phyloP scores from a whole-genome alignment of 2,113 vertebrate genomes.

The Siniperca knerii region DNA sequence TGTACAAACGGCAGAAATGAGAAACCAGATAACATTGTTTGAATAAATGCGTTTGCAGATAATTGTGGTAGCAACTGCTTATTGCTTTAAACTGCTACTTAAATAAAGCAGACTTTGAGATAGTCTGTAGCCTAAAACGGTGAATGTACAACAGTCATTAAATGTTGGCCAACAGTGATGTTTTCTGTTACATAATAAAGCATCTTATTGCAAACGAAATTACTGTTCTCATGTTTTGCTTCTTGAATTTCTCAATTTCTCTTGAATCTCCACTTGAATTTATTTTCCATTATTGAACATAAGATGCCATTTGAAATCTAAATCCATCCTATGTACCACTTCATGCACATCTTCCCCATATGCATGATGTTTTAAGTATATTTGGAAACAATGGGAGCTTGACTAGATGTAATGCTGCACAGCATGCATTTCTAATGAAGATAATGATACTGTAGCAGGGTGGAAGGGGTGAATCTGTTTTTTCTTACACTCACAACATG shows the following conservation, averaged over 20 bases:
- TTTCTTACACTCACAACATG: neutral
- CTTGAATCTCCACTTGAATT: neutral
- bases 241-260: neutral
- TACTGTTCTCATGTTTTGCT: neutral
- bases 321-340: too few species aligned
- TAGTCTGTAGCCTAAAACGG: slow-evolving; percentile 3
- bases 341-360: too few species aligned
- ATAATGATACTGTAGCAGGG: too few species aligned
- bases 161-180: neutral
- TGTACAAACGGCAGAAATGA: neutral
- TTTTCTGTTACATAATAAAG: neutral
- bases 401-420: neutral
- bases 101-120: neutral
- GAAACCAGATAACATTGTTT: neutral
- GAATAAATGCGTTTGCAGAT: slow-evolving; percentile 23
- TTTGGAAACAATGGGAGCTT: neutral
- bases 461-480: neutral
- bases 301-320: too few species aligned
- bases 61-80: neutral
- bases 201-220: neutral
- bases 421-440: too few species aligned
- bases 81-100: neutral
- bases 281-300: neutral
- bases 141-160: neutral
- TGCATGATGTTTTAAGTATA: too few species aligned